Conservation (phyloP, 2,888 invertebrate genomes). For the Lacanobia wlatinum region DNA sequence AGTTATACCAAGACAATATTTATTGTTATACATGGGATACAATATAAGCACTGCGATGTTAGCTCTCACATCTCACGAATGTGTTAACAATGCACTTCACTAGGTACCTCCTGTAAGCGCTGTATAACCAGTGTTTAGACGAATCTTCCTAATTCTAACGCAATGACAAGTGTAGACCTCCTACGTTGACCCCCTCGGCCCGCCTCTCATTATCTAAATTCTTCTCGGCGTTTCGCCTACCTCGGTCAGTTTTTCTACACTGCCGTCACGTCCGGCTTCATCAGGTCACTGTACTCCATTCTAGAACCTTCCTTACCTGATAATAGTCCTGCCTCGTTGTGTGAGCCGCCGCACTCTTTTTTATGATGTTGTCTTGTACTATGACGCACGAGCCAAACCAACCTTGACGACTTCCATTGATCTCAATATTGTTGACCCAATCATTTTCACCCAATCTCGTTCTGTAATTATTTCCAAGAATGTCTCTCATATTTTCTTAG, state of each 20-base stretch:
- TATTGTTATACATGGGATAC: conserved; percentile 4
- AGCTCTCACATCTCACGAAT: conserved; percentile 7
- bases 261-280: background rate
- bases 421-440: conserved; percentile 24
- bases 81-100: conserved; percentile 8
- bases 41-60: background rate
- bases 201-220: background rate
- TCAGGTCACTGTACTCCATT: conserved; percentile 45
- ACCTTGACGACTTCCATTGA: conserved; percentile 25
- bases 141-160: background rate
- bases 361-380: conserved; percentile 2
- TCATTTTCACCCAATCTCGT: too few species aligned
- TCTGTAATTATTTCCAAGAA: conserved; percentile 10
- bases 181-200: background rate
- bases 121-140: conserved; percentile 4
- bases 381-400: conserved; percentile 22
- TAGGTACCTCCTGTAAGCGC: background rate
- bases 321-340: conserved; percentile 10
- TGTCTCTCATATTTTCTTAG: background rate
- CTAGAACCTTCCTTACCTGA: conserved; percentile 35
- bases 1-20: background rate
- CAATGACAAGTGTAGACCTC: background rate
- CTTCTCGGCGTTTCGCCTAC: conserved; percentile 20
- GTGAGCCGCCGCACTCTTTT: conserved; percentile 9
- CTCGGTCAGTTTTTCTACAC: conserved; percentile 19